Conservation (phyloP, 1,140 invertebrate genomes). For the Temnothorax curvispinosus region DNA sequence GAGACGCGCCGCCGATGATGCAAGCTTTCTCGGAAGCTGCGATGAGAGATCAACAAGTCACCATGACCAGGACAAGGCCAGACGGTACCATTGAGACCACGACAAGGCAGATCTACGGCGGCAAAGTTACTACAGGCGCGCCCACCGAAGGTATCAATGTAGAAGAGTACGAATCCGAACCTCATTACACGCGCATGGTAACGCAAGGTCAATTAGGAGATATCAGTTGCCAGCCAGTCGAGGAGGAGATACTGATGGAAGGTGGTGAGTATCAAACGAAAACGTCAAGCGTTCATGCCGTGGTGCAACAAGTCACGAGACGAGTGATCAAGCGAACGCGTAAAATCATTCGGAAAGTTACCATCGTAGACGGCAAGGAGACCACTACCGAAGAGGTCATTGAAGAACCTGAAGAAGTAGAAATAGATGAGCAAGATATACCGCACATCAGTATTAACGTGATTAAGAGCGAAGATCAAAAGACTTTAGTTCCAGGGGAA, state of each 20-base stretch:
- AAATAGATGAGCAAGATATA: conserved; percentile 91
- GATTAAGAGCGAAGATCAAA: conserved; percentile 86
- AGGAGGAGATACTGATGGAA: conserved; percentile 74
- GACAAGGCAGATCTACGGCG: conserved; percentile 88
- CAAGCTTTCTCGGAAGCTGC: conserved; percentile 89
- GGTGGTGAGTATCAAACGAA: conserved; percentile 84
- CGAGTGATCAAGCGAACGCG: conserved; percentile 91
- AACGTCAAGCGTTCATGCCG: conserved; percentile 89
- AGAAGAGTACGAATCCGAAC: conserved; percentile 88
- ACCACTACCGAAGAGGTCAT: conserved; percentile 92
- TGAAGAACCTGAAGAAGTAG: conserved; percentile 93
- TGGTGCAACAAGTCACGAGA: conserved; percentile 92
- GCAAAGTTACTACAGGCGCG: conserved; percentile 87
- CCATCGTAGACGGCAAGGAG: conserved; percentile 93
- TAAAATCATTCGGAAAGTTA: conserved; percentile 90
- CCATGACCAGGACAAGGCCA: conserved; percentile 87
- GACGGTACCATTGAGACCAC: conserved; percentile 88
- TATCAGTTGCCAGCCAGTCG: conserved; percentile 71
- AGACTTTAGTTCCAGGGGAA: neutral
- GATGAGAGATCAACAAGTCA: conserved; percentile 88
- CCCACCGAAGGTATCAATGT: conserved; percentile 88
- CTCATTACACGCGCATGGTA: conserved; percentile 86
- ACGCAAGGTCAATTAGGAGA: conserved; percentile 77
- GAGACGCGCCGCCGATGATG: conserved; percentile 84
- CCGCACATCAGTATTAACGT: conserved; percentile 91